Base-by-base conservation (phyloP, 92 coral and sea anemone genomes). In the Zoanthus sociatus region DNA sequence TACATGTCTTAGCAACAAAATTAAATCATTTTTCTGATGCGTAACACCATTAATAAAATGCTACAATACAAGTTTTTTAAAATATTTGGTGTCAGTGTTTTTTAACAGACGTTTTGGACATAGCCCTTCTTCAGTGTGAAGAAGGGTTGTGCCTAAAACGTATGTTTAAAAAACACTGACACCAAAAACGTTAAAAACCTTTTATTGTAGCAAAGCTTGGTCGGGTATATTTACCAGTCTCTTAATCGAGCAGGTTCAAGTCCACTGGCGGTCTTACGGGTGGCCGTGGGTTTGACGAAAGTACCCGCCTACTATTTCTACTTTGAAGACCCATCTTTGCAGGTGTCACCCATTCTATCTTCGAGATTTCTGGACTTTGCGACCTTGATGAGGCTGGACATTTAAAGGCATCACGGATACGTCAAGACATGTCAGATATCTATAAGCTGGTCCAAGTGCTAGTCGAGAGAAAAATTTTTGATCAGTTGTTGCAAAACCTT, bases 211-310 rank as follows among this genome's bases (percentile, higher is more conserved):
- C 51, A 47, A 3, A n/a, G 78, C 69, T 18, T 53, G 84, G 84
- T 79, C 84, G 42, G 84, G 84, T 53, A 79, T 79, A 18, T 79
- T 79, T 42, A 48, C 84, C 12, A 76, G 56, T 13, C 67, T 79
- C 61, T 54, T 79, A 76, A 79, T 79, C 54, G 66, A 58, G 66
- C 66, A 58, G 66, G 84, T 79, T 53, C 76, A 76, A 76, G 53
- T 37, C 58, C 30, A n/a, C 63, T 47, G n/a, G 66, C 66, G 30
- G 79, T 76, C 51, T 42, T 15, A 73, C 56, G 78, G 44, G 56
- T 37, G 51, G 54, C 37, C 11, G 3, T 15, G 51, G 21, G 21
- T 74, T 4, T 47, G 51, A 3, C 51, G 8, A 3, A 47, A 76
- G 79, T 47, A 54, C 79, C 12, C 37, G 42, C 31, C 32, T 21